phyloP scores from a whole-genome alignment of 2,888 invertebrate species.

The Pachycephus smyrnensis region DNA sequence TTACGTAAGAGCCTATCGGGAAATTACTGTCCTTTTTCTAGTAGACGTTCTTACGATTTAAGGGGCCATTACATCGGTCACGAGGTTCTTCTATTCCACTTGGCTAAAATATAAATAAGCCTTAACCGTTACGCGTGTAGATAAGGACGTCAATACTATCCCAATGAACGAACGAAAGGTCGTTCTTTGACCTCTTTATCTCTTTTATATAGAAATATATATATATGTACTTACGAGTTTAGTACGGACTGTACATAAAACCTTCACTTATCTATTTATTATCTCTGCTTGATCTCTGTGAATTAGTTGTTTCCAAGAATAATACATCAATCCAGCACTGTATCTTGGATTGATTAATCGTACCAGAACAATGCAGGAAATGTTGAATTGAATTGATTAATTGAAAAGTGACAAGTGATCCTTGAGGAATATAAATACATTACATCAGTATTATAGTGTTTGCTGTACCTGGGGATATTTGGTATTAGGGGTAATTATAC shows the following conservation, averaged over 20 bases:
- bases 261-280: not conserved
- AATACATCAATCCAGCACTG: not conserved
- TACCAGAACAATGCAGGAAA: not conserved
- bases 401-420: not conserved
- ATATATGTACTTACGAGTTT: too few relatives aligned
- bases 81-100: not conserved
- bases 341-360: not conserved
- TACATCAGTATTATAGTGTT: not conserved
- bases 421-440: not conserved
- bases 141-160: not conserved
- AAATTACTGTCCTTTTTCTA: constrained; percentile 21
- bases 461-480: not conserved
- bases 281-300: not conserved
- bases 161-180: not conserved
- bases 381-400: not conserved
- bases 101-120: constrained; percentile 31
- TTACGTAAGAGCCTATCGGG: constrained; percentile 33
- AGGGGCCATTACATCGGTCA: not conserved
- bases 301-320: not conserved
- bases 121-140: not conserved
- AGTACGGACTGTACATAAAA: not conserved
- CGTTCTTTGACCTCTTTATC: too few relatives aligned
- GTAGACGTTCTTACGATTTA: constrained; percentile 1
- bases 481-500: not conserved
- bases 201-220: too few relatives aligned